Conservation (phyloP, 2,888 invertebrate species). For the Entomobrya proxima region DNA sequence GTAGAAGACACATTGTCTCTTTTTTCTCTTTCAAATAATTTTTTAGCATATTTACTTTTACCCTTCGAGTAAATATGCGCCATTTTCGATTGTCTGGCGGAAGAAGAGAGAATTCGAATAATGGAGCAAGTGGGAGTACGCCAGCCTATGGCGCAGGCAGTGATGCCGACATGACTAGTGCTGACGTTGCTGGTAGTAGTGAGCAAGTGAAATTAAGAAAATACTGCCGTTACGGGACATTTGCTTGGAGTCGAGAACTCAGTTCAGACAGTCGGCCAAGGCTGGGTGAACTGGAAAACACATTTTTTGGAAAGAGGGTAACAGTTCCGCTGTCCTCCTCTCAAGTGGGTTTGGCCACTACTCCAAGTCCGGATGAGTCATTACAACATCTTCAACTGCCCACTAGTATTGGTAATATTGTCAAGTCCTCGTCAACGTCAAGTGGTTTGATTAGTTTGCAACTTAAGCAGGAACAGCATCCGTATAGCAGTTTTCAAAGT, state of each 20-base stretch:
- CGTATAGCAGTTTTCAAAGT: slow-evolving; percentile 26
- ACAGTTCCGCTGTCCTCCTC: background rate
- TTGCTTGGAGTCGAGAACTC: slow-evolving; percentile 65
- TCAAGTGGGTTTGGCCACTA: slow-evolving; percentile 33
- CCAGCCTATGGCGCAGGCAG: background rate
- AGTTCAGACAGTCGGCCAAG: slow-evolving; percentile 47
- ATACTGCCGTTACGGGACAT: slow-evolving; percentile 67
- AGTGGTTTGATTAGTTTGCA: slow-evolving; percentile 30
- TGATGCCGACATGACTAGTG: slow-evolving; percentile 20
- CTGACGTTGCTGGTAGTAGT: background rate
- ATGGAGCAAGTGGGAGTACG: slow-evolving; percentile 28
- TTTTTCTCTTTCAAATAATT: background rate
- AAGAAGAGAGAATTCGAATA: slow-evolving; percentile 40
- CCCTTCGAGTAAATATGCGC: slow-evolving; percentile 36
- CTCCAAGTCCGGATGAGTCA: slow-evolving; percentile 53
- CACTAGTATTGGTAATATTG: background rate
- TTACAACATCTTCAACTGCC: background rate
- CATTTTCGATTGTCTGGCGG: slow-evolving; percentile 49
- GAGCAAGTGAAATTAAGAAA: slow-evolving; percentile 61
- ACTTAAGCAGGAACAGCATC: background rate
- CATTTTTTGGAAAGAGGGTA: slow-evolving; percentile 60
- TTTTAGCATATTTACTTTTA: background rate
- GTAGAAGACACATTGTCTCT: background rate
- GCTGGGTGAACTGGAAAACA: slow-evolving; percentile 57
- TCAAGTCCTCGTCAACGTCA: slow-evolving; percentile 13